Percentiles rank a stretch among this genome's conserved stretches.
phyloP scores from a whole-genome alignment of 2,888 invertebrate genomes.

The Oscheius onirici region DNA sequence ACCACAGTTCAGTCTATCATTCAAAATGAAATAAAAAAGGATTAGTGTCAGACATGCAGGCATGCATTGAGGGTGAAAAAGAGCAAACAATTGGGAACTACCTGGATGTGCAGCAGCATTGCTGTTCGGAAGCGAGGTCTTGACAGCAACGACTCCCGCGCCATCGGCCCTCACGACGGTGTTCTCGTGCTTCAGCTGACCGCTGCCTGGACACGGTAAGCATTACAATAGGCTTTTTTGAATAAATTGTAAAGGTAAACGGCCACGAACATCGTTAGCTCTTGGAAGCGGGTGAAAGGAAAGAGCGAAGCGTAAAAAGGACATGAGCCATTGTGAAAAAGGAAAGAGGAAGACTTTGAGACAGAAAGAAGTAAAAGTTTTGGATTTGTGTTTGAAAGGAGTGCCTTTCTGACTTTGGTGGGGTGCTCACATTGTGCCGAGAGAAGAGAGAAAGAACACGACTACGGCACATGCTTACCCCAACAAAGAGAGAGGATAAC shows the following conservation, averaged over 20 bases:
- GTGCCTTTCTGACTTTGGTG: background rate
- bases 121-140: conserved; percentile 8
- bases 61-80: too few species aligned
- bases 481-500: conserved; percentile 9
- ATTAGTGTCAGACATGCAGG: too few species aligned
- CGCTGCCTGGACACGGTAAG: conserved; percentile 44
- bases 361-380: background rate
- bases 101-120: conserved; percentile 24
- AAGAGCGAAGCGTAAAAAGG: background rate
- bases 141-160: conserved; percentile 17
- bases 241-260: conserved; percentile 14
- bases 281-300: background rate
- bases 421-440: conserved; percentile 22
- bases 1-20: too few species aligned
- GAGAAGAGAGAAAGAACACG: conserved; percentile 6
- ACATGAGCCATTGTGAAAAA: background rate
- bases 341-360: background rate
- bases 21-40: too few species aligned
- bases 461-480: conserved; percentile 26
- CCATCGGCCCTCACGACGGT: conserved; percentile 71
- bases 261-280: conserved; percentile 3
- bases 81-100: conserved; percentile 3
- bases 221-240: conserved; percentile 17
- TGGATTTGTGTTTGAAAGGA: background rate
- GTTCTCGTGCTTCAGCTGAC: conserved; percentile 71